A percentile compares a stretch with the other conserved stretches of the same genome.
phyloP scores from a whole-genome alignment of 2,888 invertebrate genomes.

The Venustoraphidia nigricollis region DNA sequence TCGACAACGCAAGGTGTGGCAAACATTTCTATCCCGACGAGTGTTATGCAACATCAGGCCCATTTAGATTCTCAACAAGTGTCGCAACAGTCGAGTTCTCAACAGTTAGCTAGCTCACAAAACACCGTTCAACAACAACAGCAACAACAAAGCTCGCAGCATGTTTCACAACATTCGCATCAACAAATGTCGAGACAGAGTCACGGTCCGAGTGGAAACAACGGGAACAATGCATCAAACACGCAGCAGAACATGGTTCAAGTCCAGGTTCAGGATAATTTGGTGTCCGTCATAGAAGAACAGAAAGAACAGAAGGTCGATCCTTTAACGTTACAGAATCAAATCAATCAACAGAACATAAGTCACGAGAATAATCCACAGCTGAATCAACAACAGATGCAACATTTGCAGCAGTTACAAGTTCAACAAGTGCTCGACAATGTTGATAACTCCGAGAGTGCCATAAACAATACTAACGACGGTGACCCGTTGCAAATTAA shows the following conservation, averaged over 20 bases:
- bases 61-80: constrained; percentile 12
- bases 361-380: constrained; percentile 24
- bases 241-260: constrained; percentile 9
- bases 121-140: constrained; percentile 13
- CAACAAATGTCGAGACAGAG: constrained; percentile 23
- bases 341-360: constrained; percentile 24
- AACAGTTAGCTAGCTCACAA: constrained; percentile 13
- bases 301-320: constrained; percentile 25
- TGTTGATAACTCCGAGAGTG: constrained; percentile 19
- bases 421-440: constrained; percentile 41
- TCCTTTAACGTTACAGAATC: constrained; percentile 30
- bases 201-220: constrained; percentile 14
- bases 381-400: constrained; percentile 30
- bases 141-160: constrained; percentile 13
- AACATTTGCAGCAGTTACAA: constrained; percentile 40
- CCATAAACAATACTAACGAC: background rate
- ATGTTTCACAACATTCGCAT: constrained; percentile 14
- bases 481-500: constrained; percentile 29
- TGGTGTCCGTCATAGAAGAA: constrained; percentile 28
- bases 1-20: constrained; percentile 25
- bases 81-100: constrained; percentile 13
- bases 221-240: constrained; percentile 4
- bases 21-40: constrained; percentile 23
- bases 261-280: constrained; percentile 27
- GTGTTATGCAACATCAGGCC: constrained; percentile 20